Evolutionary conservation across 2,113 vertebrate species (phyloP).

Genomic region (Tricholaema leucomelas): DNA sequence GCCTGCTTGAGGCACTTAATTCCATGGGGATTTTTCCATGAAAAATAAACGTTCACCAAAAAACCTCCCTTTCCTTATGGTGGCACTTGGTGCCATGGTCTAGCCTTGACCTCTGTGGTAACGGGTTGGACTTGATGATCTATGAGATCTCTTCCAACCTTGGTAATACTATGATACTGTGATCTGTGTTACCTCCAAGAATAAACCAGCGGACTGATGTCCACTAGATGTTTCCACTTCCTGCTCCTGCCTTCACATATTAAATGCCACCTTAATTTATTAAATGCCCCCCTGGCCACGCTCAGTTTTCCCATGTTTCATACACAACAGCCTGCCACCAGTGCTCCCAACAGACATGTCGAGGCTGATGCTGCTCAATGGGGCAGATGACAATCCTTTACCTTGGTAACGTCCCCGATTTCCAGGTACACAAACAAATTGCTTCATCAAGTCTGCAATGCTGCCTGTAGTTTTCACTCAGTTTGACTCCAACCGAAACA

Average conservation of each 20-base stretch:
- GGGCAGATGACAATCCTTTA: background rate
- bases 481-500: background rate
- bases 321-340: background rate
- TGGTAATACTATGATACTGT: no score
- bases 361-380: background rate
- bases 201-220: background rate
- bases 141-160: no score
- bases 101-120: no score
- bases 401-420: background rate
- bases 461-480: fast-evolving
- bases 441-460: background rate
- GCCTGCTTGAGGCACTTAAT: fast-evolving
- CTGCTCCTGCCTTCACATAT: background rate
- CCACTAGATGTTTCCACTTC: background rate
- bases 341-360: background rate
- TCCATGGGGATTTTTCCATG: fast-evolving
- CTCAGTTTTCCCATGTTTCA: fast-evolving
- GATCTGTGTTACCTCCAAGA: background rate
- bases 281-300: background rate
- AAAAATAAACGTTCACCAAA: background rate
- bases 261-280: background rate
- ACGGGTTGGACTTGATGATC: no score
- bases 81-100: no score
- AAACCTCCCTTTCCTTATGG: background rate
- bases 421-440: background rate